Percentiles rank a stretch among this genome's conserved stretches.
phyloP scores from a whole-genome alignment of 35 echinoderm and acorn worm genomes.

The Apostichopus parvimensis region DNA sequence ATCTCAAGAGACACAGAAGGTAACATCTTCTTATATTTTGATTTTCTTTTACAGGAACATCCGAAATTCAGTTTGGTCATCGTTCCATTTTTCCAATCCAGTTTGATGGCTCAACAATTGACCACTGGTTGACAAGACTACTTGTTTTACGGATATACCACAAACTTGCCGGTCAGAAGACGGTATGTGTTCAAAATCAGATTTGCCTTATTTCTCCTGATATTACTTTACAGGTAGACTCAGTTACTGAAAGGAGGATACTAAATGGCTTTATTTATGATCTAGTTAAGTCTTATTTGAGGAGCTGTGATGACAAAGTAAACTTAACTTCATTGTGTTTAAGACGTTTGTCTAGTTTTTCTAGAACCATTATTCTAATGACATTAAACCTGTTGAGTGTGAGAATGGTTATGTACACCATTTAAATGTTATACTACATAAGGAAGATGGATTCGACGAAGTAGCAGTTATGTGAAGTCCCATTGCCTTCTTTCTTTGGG shows the following conservation, averaged over 20 bases:
- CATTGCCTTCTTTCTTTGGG: no score
- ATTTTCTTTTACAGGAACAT: neutral
- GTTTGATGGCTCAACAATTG: conserved; percentile 90
- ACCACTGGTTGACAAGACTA: conserved; percentile 93
- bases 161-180: conserved; percentile 80
- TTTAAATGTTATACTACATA: no score
- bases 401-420: no score
- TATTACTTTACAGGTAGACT: no score
- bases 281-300: no score
- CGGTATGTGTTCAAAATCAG: conserved; percentile 48
- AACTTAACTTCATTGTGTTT: neutral
- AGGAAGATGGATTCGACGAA: no score
- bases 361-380: neutral
- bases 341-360: neutral
- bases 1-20: no score
- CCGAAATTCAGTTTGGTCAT: conserved; percentile 81
- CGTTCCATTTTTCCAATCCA: conserved; percentile 92
- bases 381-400: no score
- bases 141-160: conserved; percentile 89
- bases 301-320: neutral
- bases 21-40: neutral
- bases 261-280: no score
- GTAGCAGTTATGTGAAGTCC: no score
- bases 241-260: no score
- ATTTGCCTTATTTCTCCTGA: no score